A percentile compares a stretch with the other conserved stretches of the same genome.
Conservation (phyloP, 2,797 vertebrate species). For the Mus spretus region DNA sequence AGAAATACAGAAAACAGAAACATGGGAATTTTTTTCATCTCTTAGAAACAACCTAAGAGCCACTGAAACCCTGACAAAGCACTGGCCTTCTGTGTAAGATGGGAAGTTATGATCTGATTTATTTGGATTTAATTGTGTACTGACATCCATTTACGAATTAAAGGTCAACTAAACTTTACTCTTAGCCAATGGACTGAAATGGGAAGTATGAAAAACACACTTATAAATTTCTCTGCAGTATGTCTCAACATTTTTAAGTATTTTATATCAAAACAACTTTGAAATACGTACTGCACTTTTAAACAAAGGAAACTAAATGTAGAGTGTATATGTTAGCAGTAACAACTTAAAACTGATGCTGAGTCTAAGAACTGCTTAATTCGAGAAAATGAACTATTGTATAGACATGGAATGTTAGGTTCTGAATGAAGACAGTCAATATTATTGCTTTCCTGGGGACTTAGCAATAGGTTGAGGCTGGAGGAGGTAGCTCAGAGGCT, state of each 20-base stretch:
- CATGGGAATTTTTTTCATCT: neutral
- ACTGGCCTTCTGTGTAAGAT: neutral
- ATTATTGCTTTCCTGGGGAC: constrained; percentile 9
- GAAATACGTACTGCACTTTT: constrained; percentile 19
- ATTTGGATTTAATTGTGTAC: constrained; percentile 14
- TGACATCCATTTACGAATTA: neutral
- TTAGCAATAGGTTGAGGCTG: neutral
- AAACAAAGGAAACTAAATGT: constrained; percentile 51
- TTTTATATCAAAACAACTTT: constrained; percentile 4
- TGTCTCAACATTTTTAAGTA: constrained; percentile 32
- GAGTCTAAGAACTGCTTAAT: constrained; percentile 33
- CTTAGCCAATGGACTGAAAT: constrained; percentile 20
- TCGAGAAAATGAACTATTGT: constrained; percentile 31
- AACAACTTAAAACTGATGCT: neutral
- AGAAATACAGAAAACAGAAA: constrained; percentile 16
- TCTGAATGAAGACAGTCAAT: neutral
- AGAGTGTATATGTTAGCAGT: constrained; percentile 2
- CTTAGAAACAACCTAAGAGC: constrained; percentile 45
- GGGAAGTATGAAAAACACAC: neutral
- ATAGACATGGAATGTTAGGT: neutral
- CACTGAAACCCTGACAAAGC: neutral
- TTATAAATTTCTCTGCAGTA: neutral
- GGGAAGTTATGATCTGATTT: neutral
- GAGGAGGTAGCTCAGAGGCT: neutral
- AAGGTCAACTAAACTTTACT: constrained; percentile 57